A percentile compares a stretch with the other conserved stretches of the same genome.
These are phyloP conservation scores for Polyodon spathula DNA, from an alignment of 2,113 vertebrate species.

Conservation along the genomic window DNA sequence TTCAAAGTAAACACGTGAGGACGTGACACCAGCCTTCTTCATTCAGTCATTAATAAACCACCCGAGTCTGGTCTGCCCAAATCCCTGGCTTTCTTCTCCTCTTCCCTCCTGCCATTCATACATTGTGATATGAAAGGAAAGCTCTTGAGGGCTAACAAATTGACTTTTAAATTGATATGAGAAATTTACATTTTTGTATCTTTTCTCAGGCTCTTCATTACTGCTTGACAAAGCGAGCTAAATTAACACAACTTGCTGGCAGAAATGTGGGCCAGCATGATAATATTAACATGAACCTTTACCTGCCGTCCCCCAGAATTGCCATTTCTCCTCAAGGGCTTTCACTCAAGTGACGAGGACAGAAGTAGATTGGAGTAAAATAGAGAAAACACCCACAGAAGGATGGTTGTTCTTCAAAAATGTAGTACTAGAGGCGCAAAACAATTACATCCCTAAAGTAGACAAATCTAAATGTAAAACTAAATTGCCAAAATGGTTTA, in stretches of 20 bases:
- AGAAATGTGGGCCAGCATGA: constrained; percentile 14
- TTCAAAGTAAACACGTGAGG: no score
- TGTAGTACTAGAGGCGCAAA: no score
- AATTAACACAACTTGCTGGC: constrained; percentile 11
- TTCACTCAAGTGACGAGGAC: constrained; percentile 21
- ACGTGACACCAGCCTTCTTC: no score
- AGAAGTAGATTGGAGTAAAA: no score
- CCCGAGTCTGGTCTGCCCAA: constrained; percentile 21
- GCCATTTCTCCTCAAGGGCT: constrained; percentile 10
- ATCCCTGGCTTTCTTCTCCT: constrained; percentile 9
- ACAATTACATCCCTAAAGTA: no score
- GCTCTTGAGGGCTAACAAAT: neutral
- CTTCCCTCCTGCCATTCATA: constrained; percentile 29
- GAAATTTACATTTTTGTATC: constrained; percentile 9
- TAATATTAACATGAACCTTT: constrained; percentile 14
- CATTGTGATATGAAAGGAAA: constrained; percentile 6
- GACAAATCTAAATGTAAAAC: no score
- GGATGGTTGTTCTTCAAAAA: no score
- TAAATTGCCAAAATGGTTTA: no score
- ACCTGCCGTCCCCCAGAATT: neutral
- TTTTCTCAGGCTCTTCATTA: constrained; percentile 3
- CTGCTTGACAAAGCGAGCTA: constrained; percentile 1
- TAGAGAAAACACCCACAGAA: no score
- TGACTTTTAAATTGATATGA: constrained; percentile 7
- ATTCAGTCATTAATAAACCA: constrained; percentile 35